Evolutionary conservation across 2,113 vertebrate species (phyloP), one percentile per base, ranked within the genome.

Genomic region (Lepidothrix coronata): DNA sequence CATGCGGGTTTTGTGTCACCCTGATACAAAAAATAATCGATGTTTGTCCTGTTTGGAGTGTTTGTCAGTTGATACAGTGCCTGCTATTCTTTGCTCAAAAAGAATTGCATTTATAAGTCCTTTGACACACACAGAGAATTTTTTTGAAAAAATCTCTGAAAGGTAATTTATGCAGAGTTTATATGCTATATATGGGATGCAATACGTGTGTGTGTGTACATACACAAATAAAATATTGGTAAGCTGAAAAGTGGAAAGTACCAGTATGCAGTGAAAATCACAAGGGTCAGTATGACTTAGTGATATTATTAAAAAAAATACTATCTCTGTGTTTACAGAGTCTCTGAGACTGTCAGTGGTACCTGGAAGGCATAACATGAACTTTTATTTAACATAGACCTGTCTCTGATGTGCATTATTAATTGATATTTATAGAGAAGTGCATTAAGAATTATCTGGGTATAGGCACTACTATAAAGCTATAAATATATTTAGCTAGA

Each of bases 361-460:
- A 74, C 61, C 79, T 91, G 73, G 55, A 84, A 93, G 35, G 43
- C 61, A 84, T n/a, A 75, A 46, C 10, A 75, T 54, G 57, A 41
- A 54, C 67, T 67, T 66, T 58, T 87, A 62, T 89, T 89, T 92
- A 93, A 95, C 59, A 85, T 18, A 92, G 37, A 92, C 31, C 57
- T 80, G 33, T 55, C 14, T 93, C 66, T 85, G 59, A 75, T 85
- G 33, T 77, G 27, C 18, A 43, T 95, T 93, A 88, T 66, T 94
- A 96, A 91, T 92, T 94, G 54, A 49, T 84, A 91, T 83, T 71
- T 88, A 75, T 89, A 81, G 49, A 91, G 59, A 94, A 88, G 16
- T 88, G 2, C 31, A 71, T 85, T 85, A 90, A 67, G 57, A 68
- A 4, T 78, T 93, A 82, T 61, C 68, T 91, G 65, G 10, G 12